Percentiles rank a stretch among this genome's conserved stretches.
Conservation (phyloP, 2,113 vertebrate genomes). For the Leptosomus discolor region DNA sequence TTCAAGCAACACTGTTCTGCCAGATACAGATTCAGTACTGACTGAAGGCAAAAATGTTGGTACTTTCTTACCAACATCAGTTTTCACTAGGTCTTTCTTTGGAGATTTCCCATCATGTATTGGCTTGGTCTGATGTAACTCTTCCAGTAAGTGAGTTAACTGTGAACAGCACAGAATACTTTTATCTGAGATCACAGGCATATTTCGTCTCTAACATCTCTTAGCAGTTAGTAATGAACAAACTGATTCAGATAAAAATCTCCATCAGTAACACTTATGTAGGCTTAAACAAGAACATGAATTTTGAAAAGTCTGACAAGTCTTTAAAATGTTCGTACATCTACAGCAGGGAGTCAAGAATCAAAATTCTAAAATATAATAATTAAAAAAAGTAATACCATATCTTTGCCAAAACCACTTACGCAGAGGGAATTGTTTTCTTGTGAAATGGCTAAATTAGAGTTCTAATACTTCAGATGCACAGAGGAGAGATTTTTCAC, state of each 20-base stretch:
- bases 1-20: background rate
- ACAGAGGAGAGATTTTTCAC: background rate
- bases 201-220: background rate
- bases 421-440: background rate
- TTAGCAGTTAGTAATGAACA: background rate
- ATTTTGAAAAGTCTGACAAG: conserved; percentile 9
- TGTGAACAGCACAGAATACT: background rate
- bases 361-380: background rate
- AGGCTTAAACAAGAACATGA: background rate
- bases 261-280: background rate
- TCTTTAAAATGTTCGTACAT: background rate
- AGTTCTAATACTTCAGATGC: background rate
- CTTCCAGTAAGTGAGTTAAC: background rate
- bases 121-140: background rate
- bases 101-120: background rate
- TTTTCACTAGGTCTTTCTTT: background rate
- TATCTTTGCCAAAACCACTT: background rate
- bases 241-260: conserved; percentile 13
- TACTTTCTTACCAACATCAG: background rate
- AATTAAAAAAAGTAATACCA: background rate
- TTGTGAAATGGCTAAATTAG: background rate
- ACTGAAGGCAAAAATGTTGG: background rate
- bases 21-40: background rate
- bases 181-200: background rate
- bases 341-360: background rate